Base-by-base conservation (phyloP, 2,888 invertebrate species). In the Bellardia pandia region DNA sequence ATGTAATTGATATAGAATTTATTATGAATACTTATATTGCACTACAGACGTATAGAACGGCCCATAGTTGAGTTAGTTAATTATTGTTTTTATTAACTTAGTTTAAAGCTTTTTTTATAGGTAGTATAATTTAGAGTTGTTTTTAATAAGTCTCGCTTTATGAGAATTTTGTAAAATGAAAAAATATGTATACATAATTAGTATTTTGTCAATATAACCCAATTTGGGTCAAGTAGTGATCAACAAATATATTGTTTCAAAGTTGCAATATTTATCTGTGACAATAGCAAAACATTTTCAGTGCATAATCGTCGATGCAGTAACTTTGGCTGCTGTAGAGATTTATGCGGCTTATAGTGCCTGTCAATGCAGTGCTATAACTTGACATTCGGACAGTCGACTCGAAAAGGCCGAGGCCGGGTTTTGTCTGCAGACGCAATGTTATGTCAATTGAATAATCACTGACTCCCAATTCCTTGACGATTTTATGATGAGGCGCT, bases 261-360 rank as follows among this genome's bases (percentile, higher is more conserved):
- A 3, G 16, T 51, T 37, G 14, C 33, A 23, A 45, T 23, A 51
- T 85, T 89, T 92, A 93, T 91, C 93, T 92, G 86, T 93, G 93
- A 91, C 97, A 97, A 92, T 95, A 97, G 93, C 97, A 97, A 92
- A 97, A 97, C 85, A 97, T 94, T 92, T 97, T 96, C 87, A 97
- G 94, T 89, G 95, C 95, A 90, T 96, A 96, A 90, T 97, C 96
- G 86, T 96, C 95, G 68, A 97, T 95, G 91, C 97, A 97, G 89
- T 94, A 95, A 93, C 97, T 97, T 93, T 97, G 97, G 76, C 95
- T 95, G n/a, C 97, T 97, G 91, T 97, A 97, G 56, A 96, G 94
- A 93, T 97, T 97, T 75, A 97, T 95, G 74, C 97, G 95, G 92
- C 97, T 97, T 68, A 97, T 95, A 45, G 96, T 95, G 30, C 97